Evolutionary conservation across 2,797 vertebrate species (phyloP).

Genomic region (Poecilia gillii): DNA sequence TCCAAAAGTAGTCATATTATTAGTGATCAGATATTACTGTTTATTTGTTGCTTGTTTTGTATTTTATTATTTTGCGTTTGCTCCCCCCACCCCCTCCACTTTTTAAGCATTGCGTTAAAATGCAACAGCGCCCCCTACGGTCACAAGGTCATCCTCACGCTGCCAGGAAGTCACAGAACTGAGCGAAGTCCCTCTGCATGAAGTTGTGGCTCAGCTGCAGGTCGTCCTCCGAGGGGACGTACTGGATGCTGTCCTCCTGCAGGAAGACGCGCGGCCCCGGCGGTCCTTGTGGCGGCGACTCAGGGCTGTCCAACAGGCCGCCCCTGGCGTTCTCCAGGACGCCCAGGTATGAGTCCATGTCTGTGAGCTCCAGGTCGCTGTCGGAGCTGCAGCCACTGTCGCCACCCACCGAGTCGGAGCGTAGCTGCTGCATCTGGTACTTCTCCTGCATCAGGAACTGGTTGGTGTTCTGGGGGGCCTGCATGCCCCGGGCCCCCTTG

Average conservation of each 20-base stretch:
- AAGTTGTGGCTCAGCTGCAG: conserved; percentile 87
- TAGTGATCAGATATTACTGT: no score
- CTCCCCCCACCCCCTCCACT: no score
- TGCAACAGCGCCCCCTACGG: no score
- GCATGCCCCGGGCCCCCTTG: conserved; percentile 85
- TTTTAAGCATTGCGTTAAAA: no score
- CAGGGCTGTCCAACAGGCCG: conserved; percentile 80
- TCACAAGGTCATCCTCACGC: conserved; percentile 47
- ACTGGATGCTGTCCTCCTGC: conserved; percentile 87
- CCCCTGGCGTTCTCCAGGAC: conserved; percentile 89
- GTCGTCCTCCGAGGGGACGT: conserved; percentile 89
- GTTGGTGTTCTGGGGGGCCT: conserved; percentile 90
- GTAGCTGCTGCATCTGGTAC: conserved; percentile 88
- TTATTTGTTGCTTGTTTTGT: no score
- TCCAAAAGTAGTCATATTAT: no score
- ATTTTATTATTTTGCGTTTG: no score
- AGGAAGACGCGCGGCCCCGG: conserved; percentile 33
- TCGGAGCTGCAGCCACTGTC: conserved; percentile 81
- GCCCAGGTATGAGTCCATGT: conserved; percentile 90
- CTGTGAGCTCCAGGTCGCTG: conserved; percentile 86
- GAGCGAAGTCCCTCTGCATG: conserved; percentile 89
- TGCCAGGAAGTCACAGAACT: conserved; percentile 85
- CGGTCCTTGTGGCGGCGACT: conserved; percentile 18
- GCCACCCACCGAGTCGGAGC: conserved; percentile 88
- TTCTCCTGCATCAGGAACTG: conserved; percentile 92